phyloP scores from a whole-genome alignment of 2,113 vertebrate genomes.

The Atrichornis clamosus region DNA sequence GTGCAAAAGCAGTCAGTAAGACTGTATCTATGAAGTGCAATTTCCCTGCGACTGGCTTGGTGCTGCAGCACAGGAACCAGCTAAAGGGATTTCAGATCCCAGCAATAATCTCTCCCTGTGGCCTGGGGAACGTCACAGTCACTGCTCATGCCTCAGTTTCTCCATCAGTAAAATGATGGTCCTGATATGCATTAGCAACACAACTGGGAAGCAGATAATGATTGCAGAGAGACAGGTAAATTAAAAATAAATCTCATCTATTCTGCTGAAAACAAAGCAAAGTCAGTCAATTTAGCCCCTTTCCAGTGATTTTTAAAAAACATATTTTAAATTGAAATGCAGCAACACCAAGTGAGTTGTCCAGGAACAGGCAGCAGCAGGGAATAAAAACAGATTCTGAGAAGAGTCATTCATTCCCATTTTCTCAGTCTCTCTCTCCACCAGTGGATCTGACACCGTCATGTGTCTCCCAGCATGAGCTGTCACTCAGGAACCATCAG shows the following conservation, averaged over 20 bases:
- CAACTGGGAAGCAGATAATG: background rate
- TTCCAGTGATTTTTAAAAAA: background rate
- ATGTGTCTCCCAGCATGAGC: background rate
- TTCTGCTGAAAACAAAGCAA: background rate
- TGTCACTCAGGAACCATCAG: background rate
- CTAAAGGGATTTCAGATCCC: background rate
- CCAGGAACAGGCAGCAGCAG: background rate
- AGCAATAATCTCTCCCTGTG: background rate
- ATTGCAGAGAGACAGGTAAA: background rate
- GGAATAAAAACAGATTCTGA: background rate
- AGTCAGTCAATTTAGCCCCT: background rate
- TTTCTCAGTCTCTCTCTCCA: background rate
- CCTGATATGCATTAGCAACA: background rate
- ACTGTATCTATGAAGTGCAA: background rate
- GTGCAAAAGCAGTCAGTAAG: background rate
- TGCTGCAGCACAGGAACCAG: background rate
- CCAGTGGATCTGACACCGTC: background rate
- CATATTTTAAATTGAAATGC: background rate
- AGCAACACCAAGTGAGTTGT: background rate
- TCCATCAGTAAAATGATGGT: background rate
- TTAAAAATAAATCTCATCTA: background rate
- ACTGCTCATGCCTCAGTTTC: background rate
- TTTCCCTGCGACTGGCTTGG: background rate
- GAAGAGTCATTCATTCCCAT: background rate
- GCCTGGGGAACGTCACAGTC: background rate